Evolutionary conservation across 2,888 invertebrate genomes (phyloP).

Genomic region (Euspilapteryx auroguttella): DNA sequence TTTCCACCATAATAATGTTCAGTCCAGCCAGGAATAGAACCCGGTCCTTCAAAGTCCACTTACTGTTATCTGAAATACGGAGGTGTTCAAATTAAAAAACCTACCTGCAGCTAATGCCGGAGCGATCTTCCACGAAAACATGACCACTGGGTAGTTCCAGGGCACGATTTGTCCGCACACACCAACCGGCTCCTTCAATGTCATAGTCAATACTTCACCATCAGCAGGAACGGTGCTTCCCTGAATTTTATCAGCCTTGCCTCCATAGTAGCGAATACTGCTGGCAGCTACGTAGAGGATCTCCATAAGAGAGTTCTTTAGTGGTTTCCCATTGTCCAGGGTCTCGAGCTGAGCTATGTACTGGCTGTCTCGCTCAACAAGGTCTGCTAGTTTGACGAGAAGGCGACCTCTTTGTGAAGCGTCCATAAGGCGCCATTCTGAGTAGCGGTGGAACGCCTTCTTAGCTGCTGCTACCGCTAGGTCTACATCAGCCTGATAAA

Average conservation of each 20-base stretch:
- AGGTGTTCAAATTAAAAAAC: too few species aligned
- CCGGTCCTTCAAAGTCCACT: too few species aligned
- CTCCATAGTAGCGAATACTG: slow-evolving; percentile 82
- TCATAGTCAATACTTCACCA: slow-evolving; percentile 80
- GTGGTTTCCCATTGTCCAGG: slow-evolving; percentile 93
- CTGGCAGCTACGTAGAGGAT: slow-evolving; percentile 64
- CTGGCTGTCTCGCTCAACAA: slow-evolving; percentile 73
- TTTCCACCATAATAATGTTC: too few species aligned
- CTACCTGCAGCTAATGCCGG: slow-evolving; percentile 72
- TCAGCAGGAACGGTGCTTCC: slow-evolving; percentile 79
- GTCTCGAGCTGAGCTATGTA: slow-evolving; percentile 88
- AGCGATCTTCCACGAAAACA: slow-evolving; percentile 94
- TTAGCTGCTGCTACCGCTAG: slow-evolving; percentile 79
- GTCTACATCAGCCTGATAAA: slow-evolving; percentile 73
- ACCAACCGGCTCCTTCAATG: slow-evolving; percentile 83
- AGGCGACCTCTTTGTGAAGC: slow-evolving; percentile 78
- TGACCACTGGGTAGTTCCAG: slow-evolving; percentile 91
- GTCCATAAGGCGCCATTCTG: slow-evolving; percentile 80
- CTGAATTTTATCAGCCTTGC: slow-evolving; percentile 89
- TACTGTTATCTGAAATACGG: too few species aligned
- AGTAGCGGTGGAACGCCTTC: slow-evolving; percentile 71
- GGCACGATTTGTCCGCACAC: slow-evolving; percentile 93
- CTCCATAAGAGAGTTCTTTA: slow-evolving; percentile 69
- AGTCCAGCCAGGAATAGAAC: too few species aligned
- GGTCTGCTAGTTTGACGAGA: slow-evolving; percentile 72